These are phyloP conservation scores for Microtus ochrogaster DNA, from an alignment of 2,113 vertebrate genomes.

Conservation along the genomic window DNA sequence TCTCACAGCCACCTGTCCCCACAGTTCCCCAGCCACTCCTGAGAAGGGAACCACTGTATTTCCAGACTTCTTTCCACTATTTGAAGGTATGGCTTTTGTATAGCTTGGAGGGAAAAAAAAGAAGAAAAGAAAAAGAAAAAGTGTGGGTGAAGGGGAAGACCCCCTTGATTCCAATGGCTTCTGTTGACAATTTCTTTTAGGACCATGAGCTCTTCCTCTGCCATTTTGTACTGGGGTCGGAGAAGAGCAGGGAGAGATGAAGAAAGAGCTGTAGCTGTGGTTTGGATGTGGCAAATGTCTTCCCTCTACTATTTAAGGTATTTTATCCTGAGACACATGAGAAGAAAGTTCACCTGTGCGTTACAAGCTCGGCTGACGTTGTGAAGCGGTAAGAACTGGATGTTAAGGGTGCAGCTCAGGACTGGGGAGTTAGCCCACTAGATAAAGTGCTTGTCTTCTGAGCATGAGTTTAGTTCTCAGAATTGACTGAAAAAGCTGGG, in stretches of 20 bases:
- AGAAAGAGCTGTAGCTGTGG: neutral
- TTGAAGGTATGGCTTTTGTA: neutral
- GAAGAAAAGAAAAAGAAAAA: neutral
- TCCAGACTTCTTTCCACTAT: neutral
- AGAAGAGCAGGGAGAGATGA: neutral
- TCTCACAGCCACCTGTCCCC: neutral
- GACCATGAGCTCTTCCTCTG: neutral
- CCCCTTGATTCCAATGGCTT: constrained; percentile 14
- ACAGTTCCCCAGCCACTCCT: neutral
- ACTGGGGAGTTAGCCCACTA: too few relatives aligned
- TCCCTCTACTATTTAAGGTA: neutral
- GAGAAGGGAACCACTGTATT: neutral
- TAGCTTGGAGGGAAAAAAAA: neutral
- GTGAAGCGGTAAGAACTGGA: neutral
- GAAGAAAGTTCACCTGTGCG: neutral
- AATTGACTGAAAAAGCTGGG: too few relatives aligned
- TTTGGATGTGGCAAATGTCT: neutral
- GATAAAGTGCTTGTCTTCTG: neutral
- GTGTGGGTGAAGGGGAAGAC: neutral
- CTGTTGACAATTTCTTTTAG: neutral
- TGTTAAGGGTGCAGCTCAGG: neutral
- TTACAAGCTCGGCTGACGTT: neutral
- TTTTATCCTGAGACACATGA: neutral
- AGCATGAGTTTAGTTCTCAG: neutral
- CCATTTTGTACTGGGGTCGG: neutral